phyloP scores from a whole-genome alignment of 2,797 vertebrate genomes.

The Morelia viridis region DNA sequence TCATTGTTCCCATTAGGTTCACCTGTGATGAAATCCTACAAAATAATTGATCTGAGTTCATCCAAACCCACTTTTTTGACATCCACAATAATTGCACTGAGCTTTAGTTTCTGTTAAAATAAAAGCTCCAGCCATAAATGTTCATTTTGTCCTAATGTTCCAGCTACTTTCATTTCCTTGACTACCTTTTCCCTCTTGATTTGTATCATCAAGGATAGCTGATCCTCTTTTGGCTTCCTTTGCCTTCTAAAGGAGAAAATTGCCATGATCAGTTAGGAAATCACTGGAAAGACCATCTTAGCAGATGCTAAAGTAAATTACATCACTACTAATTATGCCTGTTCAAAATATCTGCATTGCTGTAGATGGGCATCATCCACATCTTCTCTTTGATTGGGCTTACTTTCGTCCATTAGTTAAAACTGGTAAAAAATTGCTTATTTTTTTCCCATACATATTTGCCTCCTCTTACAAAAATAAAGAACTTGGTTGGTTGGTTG shows the following conservation, averaged over 20 bases:
- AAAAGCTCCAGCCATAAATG: neutral
- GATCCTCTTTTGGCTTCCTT: neutral
- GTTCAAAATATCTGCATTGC: neutral
- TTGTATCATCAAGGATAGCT: neutral
- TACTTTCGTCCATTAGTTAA: too few species aligned
- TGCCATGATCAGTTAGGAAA: neutral
- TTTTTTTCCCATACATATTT: neutral
- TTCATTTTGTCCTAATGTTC: neutral
- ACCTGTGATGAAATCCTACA: neutral
- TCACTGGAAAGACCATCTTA: neutral
- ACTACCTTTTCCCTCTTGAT: neutral
- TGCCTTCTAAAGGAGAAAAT: neutral
- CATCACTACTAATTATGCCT: neutral
- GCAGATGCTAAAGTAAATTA: neutral
- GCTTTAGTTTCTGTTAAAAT: neutral
- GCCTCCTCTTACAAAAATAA: neutral
- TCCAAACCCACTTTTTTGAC: neutral
- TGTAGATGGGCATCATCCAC: neutral
- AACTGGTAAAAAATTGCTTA: too few species aligned
- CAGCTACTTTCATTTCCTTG: neutral
- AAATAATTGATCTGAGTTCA: neutral
- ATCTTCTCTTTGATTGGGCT: neutral
- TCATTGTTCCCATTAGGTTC: neutral
- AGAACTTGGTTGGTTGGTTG: neutral
- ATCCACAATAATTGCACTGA: neutral